These are phyloP conservation scores for Drosophila aldrichi DNA, from an alignment of 2,888 invertebrate species.

Conservation along the genomic window DNA sequence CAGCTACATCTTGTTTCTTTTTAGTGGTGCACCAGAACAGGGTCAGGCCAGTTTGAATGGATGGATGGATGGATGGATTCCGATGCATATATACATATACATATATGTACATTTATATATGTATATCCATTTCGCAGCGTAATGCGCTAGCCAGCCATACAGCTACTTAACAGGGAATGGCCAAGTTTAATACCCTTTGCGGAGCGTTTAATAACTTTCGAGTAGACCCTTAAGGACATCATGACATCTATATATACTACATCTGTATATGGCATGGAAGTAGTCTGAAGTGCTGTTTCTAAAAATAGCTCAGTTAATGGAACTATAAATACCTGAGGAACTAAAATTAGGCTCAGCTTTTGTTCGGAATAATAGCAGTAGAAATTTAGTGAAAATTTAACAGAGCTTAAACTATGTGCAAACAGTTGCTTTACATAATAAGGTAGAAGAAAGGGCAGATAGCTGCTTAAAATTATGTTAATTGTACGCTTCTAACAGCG, in stretches of 20 bases:
- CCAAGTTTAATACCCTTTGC: conserved; percentile 41
- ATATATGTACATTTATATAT: conserved; percentile 18
- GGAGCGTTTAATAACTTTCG: conserved; percentile 36
- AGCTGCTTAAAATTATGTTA: not conserved
- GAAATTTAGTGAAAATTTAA: not conserved
- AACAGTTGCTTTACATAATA: not conserved
- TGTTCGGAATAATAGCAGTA: not conserved
- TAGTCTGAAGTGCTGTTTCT: conserved; percentile 1
- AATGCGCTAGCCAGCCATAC: conserved; percentile 14
- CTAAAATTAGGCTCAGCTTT: conserved; percentile 16
- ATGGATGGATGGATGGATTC: conserved; percentile 28
- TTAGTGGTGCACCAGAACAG: conserved; percentile 71
- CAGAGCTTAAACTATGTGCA: not conserved
- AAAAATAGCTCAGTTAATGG: conserved; percentile 19
- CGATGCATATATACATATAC: conserved; percentile 25
- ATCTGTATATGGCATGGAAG: not conserved
- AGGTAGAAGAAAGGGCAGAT: not conserved
- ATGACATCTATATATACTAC: conserved; percentile 10
- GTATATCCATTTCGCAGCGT: conserved; percentile 41
- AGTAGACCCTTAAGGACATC: conserved; percentile 8
- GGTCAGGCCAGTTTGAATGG: conserved; percentile 75
- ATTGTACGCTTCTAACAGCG: not conserved
- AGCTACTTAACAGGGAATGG: conserved; percentile 50
- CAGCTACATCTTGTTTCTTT: conserved; percentile 26
- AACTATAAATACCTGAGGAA: not conserved